Evolutionary conservation across 1,140 invertebrate genomes (phyloP), one percentile per base, ranked within the genome.

Genomic region (Meloidogyne exigua): DNA sequence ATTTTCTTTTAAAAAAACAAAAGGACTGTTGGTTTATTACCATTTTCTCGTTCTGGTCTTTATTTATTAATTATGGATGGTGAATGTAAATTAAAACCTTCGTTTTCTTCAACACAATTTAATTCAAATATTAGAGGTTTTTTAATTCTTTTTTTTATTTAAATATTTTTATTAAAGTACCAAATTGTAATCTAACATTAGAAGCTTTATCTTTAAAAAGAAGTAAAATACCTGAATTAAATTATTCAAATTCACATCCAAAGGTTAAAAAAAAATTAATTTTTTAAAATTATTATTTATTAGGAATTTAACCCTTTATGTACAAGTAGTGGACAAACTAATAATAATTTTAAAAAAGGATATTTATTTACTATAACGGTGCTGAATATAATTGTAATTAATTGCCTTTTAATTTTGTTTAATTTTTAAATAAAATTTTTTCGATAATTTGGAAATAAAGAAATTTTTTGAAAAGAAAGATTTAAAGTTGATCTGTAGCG

Each of bases 261-360:
- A 73, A 66, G 72, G 72, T 72, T 23, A 23, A 44, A 12, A 71
- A 70, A 70, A n/a, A 23, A 57, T 69, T 69, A 28, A 28, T 32
- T 32, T 3, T 18, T 18, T 68, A 10, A 72, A 18, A 21, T 39
- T 10, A 57, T 32, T 64, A 26, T n/a, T 28, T 63, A 39, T 7
- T 21, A 73, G 57, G 72, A 73, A 32, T 64, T 73, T 36, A 73
- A 73, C 18, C 72, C 72, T n/a, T 62, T 73, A n/a, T 73, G 72
- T 32, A 32, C 72, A 64, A 39, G 49, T 49, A 15, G 44, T 15
- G 44, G 44, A 39, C 10, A 4, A 57, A 7, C 18, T n/a, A 18
- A n/a, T n/a, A 57, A 18, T n/a, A 57, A n/a, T 57, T 57, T 57
- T n/a, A 57, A 57, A n/a, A 57, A 57, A n/a, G 18, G 21, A 57